These are phyloP conservation scores for Mesorhabditis belari DNA, from an alignment of 2,888 invertebrate genomes.

Conservation along the genomic window DNA sequence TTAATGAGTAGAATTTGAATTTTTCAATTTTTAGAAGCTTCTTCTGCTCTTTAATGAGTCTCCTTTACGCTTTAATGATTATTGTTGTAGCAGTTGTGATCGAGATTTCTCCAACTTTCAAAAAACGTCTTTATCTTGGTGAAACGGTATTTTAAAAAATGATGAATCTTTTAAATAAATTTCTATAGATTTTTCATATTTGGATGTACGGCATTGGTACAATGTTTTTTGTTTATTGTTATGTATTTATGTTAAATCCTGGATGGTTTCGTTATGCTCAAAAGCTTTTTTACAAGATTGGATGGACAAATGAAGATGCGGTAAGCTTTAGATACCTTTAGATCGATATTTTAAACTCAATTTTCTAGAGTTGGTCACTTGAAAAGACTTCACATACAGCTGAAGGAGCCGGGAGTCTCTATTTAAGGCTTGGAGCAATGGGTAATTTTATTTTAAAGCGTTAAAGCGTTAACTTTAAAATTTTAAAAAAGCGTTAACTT, in stretches of 20 bases:
- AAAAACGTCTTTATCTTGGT: conserved; percentile 39
- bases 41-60: conserved; percentile 24
- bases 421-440: conserved; percentile 45
- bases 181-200: conserved; percentile 41
- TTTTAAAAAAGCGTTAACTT: too few species aligned
- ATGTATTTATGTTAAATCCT: conserved; percentile 47
- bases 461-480: background rate
- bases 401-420: conserved; percentile 47
- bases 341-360: too few species aligned
- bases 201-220: conserved; percentile 48
- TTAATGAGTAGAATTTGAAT: background rate
- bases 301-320: conserved; percentile 6
- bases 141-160: conserved; percentile 34
- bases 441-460: conserved; percentile 19
- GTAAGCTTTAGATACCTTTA: conserved; percentile 7
- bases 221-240: conserved; percentile 44
- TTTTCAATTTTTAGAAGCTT: background rate
- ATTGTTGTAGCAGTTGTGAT: conserved; percentile 45
- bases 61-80: conserved; percentile 45
- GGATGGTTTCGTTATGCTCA: conserved; percentile 26
- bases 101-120: conserved; percentile 46
- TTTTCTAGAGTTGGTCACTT: conserved; percentile 27
- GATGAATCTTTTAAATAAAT: background rate
- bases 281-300: conserved; percentile 3
- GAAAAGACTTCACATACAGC: conserved; percentile 32